Conservation (phyloP, 2,888 invertebrate genomes). For the Phyllotreta striolata region DNA sequence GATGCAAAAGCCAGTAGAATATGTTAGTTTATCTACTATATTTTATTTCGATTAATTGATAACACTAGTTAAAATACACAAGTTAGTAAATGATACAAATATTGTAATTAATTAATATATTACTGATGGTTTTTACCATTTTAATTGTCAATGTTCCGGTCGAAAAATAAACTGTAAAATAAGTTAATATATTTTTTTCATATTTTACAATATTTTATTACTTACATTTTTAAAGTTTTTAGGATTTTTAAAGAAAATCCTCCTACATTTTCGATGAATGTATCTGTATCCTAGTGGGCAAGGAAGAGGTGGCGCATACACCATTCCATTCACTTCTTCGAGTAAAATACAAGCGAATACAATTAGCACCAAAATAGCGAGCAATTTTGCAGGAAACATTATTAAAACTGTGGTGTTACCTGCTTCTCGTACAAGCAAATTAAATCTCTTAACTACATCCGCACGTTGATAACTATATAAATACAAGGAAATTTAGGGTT, state of each 20-base stretch:
- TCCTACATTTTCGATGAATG: conserved; percentile 1
- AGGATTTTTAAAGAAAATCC: not conserved
- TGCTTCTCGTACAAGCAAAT: not conserved
- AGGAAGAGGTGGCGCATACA: not conserved
- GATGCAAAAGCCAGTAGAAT: too few species aligned
- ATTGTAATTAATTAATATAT: too few species aligned
- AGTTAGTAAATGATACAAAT: too few species aligned
- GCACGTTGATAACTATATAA: not conserved
- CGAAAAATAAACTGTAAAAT: too few species aligned
- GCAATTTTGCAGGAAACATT: conserved; percentile 1
- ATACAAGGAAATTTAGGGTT: not conserved
- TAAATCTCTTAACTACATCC: not conserved
- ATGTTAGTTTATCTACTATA: too few species aligned
- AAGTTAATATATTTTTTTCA: too few species aligned
- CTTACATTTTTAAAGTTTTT: too few species aligned
- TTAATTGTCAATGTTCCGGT: too few species aligned
- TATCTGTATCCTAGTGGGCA: not conserved
- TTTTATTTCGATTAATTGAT: too few species aligned
- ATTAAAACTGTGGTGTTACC: not conserved
- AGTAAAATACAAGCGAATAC: not conserved
- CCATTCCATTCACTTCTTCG: conserved; percentile 1
- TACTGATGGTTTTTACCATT: too few species aligned
- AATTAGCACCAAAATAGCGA: not conserved
- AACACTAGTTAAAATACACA: too few species aligned
- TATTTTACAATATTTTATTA: too few species aligned